Percentiles rank a stretch among this genome's conserved stretches.
Conservation (phyloP, 53 echinoderm and acorn worm genomes). For the Apostichopus leukothele region DNA sequence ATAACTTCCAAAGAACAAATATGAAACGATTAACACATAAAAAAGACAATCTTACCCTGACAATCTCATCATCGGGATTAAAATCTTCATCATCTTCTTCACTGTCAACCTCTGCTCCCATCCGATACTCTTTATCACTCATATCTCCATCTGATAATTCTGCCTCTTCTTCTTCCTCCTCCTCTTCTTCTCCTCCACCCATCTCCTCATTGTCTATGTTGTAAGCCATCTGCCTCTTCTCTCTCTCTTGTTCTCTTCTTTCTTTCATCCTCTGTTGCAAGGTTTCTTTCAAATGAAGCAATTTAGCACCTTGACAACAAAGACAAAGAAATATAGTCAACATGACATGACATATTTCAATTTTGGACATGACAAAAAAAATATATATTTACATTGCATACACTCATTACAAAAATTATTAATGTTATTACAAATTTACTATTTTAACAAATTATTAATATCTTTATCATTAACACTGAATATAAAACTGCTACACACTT, state of each 20-base stretch:
- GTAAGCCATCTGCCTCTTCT: slow-evolving; percentile 70
- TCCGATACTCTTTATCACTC: slow-evolving; percentile 69
- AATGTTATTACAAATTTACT: no score
- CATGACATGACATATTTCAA: no score
- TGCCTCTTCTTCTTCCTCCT: slow-evolving; percentile 68
- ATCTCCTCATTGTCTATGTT: slow-evolving; percentile 93
- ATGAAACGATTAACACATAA: neutral
- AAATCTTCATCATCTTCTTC: slow-evolving; percentile 68
- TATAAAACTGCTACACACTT: no score
- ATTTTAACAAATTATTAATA: no score
- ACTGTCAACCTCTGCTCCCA: slow-evolving; percentile 34
- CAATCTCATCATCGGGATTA: slow-evolving; percentile 48
- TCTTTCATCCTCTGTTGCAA: slow-evolving; percentile 75
- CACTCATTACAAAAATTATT: no score
- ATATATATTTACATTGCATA: no score
- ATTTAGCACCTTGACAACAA: slow-evolving; percentile 76
- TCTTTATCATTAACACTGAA: no score
- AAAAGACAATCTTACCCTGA: slow-evolving; percentile 13
- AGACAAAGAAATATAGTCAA: no score
- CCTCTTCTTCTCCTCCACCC: slow-evolving; percentile 59
- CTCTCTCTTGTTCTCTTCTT: slow-evolving; percentile 74
- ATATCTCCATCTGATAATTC: slow-evolving; percentile 77
- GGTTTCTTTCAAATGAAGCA: slow-evolving; percentile 76
- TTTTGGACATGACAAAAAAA: no score
- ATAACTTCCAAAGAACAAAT: no score